Evolutionary conservation across 2,113 vertebrate genomes (phyloP), one percentile per base, ranked within the genome.

Genomic region (Paralichthys olivaceus): DNA sequence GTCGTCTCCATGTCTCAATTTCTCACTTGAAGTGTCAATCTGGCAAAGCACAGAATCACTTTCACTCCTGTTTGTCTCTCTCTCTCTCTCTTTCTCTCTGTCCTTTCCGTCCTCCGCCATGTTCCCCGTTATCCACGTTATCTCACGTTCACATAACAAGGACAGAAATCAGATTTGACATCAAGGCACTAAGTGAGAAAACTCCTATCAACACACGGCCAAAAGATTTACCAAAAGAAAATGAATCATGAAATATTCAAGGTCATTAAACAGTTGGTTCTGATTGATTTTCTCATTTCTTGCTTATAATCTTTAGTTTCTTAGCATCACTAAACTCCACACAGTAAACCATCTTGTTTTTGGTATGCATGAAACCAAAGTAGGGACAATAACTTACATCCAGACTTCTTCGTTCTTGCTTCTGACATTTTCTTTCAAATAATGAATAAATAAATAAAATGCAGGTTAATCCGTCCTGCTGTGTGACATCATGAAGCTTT

Each of bases 1-100:
- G 20, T n/a, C 8, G 22, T 58, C 68, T 53, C 69, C 45, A 69
- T 71, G 58, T 72, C 81, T 87, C 58, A 55, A 28, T 61, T 66
- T 59, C 63, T 59, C 51, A 49, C 23, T 64, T 19, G 12, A 28
- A 20, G 20, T 34, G 58, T 55, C 28, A 51, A 47, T 66, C 32
- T 2, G 25, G 22, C 0, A 4, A 54, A 56, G 32, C 20, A 25
- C 20, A 2, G 13, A n/a, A 11, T 53, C 49, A 0, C 49, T 7
- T 53, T 3, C 1, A 0, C 20, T 2, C 7, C 49, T 6, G 15
- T 49, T 20, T 6, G 47, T 49, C 17, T 0, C 4, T n/a, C 20
- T 51, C 4, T 34, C 4, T 34, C 32, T 7, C 32, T 34, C 7
- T 7, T 34, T n/a, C n/a, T n/a, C n/a, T n/a, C n/a, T n/a, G n/a